Evolutionary conservation across 1,140 invertebrate species (phyloP).

Genomic region (Colletes latitarsis): DNA sequence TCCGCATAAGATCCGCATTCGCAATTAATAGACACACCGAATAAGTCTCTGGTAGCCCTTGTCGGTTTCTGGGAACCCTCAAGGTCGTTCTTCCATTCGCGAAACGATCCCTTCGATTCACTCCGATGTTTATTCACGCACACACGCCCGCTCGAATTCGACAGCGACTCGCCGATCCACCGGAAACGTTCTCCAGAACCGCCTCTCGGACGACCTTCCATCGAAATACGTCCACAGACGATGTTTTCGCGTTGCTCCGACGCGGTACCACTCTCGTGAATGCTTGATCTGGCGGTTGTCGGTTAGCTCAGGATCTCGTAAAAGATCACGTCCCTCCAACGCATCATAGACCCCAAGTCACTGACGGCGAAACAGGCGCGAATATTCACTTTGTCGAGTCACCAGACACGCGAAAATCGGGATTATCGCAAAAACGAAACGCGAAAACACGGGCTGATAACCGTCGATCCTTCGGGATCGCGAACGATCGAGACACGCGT

Average conservation of each 20-base stretch:
- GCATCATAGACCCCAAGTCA: conserved; percentile 45
- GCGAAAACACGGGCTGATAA: too few species aligned
- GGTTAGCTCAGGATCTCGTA: conserved; percentile 63
- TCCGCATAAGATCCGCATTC: conserved; percentile 44
- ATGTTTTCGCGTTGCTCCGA: neutral
- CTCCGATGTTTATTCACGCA: conserved; percentile 1
- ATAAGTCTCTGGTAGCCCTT: conserved; percentile 6
- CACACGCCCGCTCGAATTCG: neutral
- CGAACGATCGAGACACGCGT: conserved; percentile 21
- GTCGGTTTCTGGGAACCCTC: conserved; percentile 1
- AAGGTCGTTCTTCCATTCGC: conserved; percentile 30
- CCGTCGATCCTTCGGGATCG: neutral
- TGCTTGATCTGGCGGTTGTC: neutral
- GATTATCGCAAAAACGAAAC: neutral
- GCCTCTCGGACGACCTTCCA: conserved; percentile 30
- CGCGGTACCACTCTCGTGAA: neutral
- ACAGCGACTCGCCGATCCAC: conserved; percentile 5
- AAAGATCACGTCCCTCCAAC: conserved; percentile 61
- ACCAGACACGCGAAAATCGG: neutral
- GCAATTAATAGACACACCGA: conserved; percentile 49
- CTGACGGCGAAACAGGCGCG: neutral
- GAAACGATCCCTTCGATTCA: neutral
- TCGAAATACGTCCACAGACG: neutral
- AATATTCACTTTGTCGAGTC: neutral
- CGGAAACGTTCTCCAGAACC: conserved; percentile 24